phyloP scores from a whole-genome alignment of 2,113 vertebrate genomes.

The Pimephales promelas region DNA sequence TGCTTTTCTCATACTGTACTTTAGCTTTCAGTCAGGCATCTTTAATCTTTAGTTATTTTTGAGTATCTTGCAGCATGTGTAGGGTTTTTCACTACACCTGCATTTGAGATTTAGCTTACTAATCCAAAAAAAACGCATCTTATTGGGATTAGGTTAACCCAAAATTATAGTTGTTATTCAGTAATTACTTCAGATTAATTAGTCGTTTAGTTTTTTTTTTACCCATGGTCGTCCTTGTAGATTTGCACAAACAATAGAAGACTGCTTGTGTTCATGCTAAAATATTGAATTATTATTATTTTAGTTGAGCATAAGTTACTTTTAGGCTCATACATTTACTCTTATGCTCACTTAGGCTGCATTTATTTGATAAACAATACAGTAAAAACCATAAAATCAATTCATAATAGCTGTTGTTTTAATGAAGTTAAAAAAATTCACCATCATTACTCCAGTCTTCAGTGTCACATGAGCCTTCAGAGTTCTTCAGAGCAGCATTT shows the following conservation, averaged over 20 bases:
- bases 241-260: neutral
- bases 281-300: neutral
- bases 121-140: neutral
- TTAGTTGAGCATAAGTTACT: neutral
- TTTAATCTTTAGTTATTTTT: neutral
- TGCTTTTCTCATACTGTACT: neutral
- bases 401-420: neutral
- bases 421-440: neutral
- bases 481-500: neutral
- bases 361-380: neutral
- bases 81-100: neutral
- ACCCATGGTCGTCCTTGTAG: neutral
- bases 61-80: neutral
- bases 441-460: neutral
- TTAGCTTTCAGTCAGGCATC: conserved; percentile 11
- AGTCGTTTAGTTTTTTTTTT: neutral
- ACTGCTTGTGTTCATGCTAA: neutral
- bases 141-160: neutral
- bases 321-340: neutral
- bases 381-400: no score
- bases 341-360: neutral
- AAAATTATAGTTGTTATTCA: neutral
- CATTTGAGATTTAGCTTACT: no score
- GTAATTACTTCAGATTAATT: neutral
- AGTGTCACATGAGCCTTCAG: neutral